Conservation (phyloP, 92 coral and sea anemone species). For the Porites divaricata region DNA sequence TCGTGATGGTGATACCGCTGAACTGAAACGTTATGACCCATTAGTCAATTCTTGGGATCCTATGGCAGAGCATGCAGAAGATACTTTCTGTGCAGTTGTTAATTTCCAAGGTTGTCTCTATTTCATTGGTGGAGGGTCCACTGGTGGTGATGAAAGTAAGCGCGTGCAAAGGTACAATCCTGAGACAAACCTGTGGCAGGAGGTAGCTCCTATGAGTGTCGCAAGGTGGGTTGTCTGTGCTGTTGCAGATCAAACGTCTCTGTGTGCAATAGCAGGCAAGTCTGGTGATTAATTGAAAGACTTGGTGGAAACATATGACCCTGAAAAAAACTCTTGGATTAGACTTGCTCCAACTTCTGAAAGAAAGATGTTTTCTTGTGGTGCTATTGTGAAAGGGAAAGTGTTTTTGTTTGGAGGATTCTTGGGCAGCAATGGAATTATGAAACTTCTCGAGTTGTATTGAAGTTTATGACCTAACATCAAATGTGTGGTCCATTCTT, state of each 20-base stretch:
- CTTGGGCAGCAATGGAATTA: not conserved
- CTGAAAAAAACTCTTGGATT: not conserved
- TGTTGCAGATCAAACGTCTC: not conserved
- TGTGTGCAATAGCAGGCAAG: not conserved
- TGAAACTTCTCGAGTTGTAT: not conserved
- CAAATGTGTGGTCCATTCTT: not conserved
- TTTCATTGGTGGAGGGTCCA: not conserved
- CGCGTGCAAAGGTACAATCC: constrained; percentile 5
- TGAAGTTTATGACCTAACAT: not conserved
- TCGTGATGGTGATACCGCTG: not conserved
- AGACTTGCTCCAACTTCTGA: not conserved
- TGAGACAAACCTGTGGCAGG: constrained; percentile 23
- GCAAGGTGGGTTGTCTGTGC: constrained; percentile 3
- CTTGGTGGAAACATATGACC: constrained; percentile 1
- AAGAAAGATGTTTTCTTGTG: not conserved
- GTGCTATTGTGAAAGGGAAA: not conserved
- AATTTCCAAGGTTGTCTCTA: constrained; percentile 5
- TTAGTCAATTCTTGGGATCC: not conserved
- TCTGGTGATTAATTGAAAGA: not conserved
- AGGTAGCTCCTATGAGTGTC: not conserved
- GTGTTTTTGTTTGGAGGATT: constrained; percentile 1
- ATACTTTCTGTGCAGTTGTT: not conserved
- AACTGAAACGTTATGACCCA: constrained; percentile 30
- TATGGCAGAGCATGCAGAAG: not conserved
- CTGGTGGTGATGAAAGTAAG: not conserved